Base-by-base conservation (phyloP, 2,113 vertebrate genomes). In the Alouatta palliata region DNA sequence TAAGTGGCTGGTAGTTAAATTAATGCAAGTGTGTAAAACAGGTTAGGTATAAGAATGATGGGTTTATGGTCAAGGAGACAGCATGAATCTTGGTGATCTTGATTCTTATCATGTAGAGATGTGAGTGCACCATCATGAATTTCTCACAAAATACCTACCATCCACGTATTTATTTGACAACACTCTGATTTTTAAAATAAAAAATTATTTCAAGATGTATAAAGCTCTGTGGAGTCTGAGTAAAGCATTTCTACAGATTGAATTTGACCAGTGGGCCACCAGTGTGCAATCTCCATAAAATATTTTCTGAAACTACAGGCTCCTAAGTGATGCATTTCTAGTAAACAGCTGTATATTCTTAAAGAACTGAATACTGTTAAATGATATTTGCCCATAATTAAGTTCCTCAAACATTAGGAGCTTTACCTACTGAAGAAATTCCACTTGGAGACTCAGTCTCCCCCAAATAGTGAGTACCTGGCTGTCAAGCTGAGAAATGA, bases 151-250 rank as follows among this genome's bases (percentile, higher is more conserved):
- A 30, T 7, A 20, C 16, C 37, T 89, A 25, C 0, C 16, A 81
- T 56, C 19, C 58, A 89, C 11, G 25, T n/a, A 85, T n/a, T 71
- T 52, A 79, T 30, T 13, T 52, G 35, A 30, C 68, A 84, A 87
- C 4, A 12, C 13, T 82, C 16, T 93, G n/a, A 49, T 61, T 91
- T 64, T 89, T 37, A 16, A 82, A 89, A 95, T 54, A 32, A 10
- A 12, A 40, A 81, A 45, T 86, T 32, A 70, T 68, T 95, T 89
- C 17, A 68, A 85, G 32, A 85, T 80, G 37, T 56, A 81, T 71
- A 76, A 71, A 32, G 7, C 17, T 40, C n/a, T 12, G 10, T 25
- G 7, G 54, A 71, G 1, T 77, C 19, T 47, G 80, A 94, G 64
- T 84, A 83, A 89, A 87, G 25, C 32, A 58, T 20, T 87, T 83